Percentiles rank a stretch among this genome's conserved stretches.
phyloP scores from a whole-genome alignment of 2,113 vertebrate species.

The Sylvilagus bachmani region DNA sequence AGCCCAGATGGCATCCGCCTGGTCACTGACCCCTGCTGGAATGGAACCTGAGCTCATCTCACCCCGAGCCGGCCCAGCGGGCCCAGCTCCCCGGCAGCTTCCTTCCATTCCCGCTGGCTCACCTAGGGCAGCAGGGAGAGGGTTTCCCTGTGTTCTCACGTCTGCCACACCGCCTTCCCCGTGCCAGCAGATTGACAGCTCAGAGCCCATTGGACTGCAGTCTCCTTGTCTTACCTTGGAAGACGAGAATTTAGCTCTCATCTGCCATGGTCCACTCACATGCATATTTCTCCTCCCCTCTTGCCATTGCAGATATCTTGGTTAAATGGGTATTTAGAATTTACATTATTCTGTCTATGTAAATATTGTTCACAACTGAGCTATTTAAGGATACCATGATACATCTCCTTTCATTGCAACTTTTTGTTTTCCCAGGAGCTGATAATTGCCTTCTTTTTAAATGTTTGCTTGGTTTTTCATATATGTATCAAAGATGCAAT shows the following conservation, averaged over 20 bases:
- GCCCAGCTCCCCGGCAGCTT: neutral
- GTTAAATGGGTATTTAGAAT: neutral
- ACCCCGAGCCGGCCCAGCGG: neutral
- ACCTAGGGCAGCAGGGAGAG: neutral
- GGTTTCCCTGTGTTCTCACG: neutral
- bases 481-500: neutral
- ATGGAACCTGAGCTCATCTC: conserved; percentile 52
- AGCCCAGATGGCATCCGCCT: neutral
- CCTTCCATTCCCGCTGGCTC: neutral
- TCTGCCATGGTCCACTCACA: neutral
- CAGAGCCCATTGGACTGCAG: neutral
- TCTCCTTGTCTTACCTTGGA: neutral
- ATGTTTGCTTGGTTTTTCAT: conserved; percentile 27
- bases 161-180: neutral
- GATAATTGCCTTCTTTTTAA: neutral
- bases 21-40: neutral
- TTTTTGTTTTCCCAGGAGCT: neutral
- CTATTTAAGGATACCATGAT: neutral
- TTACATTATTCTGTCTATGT: neutral
- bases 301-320: neutral
- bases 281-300: neutral
- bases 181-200: neutral
- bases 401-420: neutral
- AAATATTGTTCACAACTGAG: neutral
- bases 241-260: neutral